Conservation (phyloP, 2,113 vertebrate species). For the Macrotus californicus region DNA sequence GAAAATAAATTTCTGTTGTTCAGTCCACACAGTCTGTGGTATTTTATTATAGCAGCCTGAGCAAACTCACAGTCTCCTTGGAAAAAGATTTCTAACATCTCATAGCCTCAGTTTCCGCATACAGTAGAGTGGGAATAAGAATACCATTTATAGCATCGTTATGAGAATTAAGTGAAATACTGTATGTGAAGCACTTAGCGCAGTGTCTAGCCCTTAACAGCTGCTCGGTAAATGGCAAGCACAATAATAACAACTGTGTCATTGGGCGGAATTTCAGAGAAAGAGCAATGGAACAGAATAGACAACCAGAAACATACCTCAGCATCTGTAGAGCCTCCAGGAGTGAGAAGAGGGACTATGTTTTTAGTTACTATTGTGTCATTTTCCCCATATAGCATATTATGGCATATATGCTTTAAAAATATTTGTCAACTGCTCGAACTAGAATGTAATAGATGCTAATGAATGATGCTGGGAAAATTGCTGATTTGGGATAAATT, state of each 20-base stretch:
- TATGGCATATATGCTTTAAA: background rate
- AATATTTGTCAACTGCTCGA: background rate
- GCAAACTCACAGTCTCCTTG: background rate
- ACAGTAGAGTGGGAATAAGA: background rate
- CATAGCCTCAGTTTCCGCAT: background rate
- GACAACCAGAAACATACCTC: background rate
- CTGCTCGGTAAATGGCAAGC: background rate
- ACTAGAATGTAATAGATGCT: background rate
- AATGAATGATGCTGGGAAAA: background rate
- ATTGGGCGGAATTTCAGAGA: background rate
- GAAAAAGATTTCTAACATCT: background rate
- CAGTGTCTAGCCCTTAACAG: background rate
- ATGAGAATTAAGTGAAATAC: background rate
- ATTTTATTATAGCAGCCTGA: background rate
- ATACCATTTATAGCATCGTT: background rate
- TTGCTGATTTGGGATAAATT: background rate
- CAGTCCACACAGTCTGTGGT: too few relatives aligned
- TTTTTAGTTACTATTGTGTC: background rate
- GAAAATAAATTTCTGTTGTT: too few relatives aligned
- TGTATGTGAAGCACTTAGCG: background rate
- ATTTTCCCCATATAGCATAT: background rate
- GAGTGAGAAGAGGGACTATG: background rate
- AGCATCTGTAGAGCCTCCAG: background rate
- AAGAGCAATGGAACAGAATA: background rate
- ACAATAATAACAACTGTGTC: background rate